Conservation (phyloP, 2,113 vertebrate species). For the Anser cygnoides region DNA sequence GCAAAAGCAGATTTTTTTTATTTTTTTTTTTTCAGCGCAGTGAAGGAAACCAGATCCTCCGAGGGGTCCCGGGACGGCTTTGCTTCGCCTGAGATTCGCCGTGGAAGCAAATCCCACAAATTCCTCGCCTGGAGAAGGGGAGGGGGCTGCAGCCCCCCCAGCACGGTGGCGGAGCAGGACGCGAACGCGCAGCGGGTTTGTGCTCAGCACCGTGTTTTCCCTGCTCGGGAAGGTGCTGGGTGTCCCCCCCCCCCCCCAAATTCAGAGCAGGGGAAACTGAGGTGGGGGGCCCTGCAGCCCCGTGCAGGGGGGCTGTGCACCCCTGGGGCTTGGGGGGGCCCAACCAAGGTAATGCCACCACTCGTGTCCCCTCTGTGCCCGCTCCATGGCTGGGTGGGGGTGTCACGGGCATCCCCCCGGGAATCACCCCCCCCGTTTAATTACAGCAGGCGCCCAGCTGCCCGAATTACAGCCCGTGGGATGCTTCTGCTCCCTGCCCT, state of each 20-base stretch:
- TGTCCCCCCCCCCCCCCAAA: accelerated
- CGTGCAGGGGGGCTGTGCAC: accelerated
- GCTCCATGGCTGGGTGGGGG: neutral
- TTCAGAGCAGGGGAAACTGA: neutral
- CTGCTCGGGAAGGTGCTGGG: neutral
- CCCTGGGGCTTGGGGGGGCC: no score
- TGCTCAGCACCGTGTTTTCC: neutral
- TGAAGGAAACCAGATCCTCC: constrained; percentile 41
- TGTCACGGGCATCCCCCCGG: accelerated
- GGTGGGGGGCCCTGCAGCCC: neutral
- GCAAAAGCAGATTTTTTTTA: constrained; percentile 1
- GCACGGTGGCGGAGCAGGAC: accelerated
- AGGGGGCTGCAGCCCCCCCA: accelerated
- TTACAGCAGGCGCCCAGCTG: neutral
- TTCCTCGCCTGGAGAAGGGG: neutral
- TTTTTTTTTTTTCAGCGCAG: no score
- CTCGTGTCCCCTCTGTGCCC: accelerated
- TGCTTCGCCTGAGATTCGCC: neutral
- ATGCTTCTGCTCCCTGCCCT: neutral
- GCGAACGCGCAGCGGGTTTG: accelerated
- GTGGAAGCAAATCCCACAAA: neutral
- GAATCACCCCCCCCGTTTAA: accelerated
- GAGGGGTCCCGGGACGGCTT: neutral
- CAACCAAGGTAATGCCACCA: neutral
- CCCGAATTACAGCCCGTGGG: neutral